These are phyloP conservation scores for Tipula unca DNA, from an alignment of 2,888 invertebrate genomes.

Conservation along the genomic window DNA sequence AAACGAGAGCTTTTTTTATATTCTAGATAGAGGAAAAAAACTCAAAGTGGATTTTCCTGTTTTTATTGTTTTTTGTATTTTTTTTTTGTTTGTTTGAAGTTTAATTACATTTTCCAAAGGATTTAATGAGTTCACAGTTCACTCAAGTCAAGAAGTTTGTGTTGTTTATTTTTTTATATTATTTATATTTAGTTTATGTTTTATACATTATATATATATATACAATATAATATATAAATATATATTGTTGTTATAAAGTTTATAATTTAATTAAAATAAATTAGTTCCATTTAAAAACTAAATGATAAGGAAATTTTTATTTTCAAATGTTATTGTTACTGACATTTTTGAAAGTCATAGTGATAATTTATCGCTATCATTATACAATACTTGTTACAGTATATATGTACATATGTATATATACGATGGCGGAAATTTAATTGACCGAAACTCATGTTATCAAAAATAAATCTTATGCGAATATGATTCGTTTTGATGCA, in stretches of 20 bases:
- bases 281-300: not conserved
- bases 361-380: not conserved
- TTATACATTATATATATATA: too few relatives aligned
- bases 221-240: too few relatives aligned
- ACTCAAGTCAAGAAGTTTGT: not conserved
- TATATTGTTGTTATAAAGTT: not conserved
- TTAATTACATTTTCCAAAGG: constrained; percentile 8
- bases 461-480: too few relatives aligned
- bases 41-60: not conserved
- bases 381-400: not conserved
- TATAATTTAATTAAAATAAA: not conserved
- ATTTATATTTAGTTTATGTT: not conserved
- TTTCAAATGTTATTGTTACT: not conserved
- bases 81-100: not conserved
- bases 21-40: not conserved
- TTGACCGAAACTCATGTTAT: too few relatives aligned
- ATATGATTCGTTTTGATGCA: too few relatives aligned
- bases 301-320: not conserved
- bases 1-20: not conserved
- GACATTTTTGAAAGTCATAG: not conserved
- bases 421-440: too few relatives aligned
- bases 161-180: not conserved
- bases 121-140: constrained; percentile 14
- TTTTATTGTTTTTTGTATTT: not conserved
- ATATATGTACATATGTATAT: not conserved